These are phyloP conservation scores for Idris sp. DNA, from an alignment of 1,140 invertebrate species.

Conservation along the genomic window DNA sequence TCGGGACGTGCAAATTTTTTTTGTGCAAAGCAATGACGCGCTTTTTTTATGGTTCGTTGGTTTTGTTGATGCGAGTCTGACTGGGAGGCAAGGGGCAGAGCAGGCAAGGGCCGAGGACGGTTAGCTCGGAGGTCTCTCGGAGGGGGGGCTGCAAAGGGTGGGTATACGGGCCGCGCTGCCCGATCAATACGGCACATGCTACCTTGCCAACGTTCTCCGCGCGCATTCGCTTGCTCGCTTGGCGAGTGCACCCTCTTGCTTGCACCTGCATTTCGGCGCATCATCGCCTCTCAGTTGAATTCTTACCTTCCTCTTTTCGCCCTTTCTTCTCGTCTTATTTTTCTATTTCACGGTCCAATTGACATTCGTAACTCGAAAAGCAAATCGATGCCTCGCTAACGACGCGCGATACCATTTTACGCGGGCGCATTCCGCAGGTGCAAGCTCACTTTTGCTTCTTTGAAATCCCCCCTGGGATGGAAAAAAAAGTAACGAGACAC, in stretches of 20 bases:
- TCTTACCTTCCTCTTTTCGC: not conserved
- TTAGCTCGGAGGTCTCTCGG: no score
- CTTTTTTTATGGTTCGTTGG: slow-evolving; percentile 43
- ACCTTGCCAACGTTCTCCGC: slow-evolving; percentile 59
- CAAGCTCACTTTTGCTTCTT: no score
- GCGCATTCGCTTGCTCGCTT: slow-evolving; percentile 30
- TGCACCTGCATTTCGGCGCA: no score
- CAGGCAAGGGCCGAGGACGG: slow-evolving; percentile 46
- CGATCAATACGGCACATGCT: slow-evolving; percentile 59
- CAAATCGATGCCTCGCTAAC: slow-evolving; percentile 39
- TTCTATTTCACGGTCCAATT: slow-evolving; percentile 40
- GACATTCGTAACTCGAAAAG: slow-evolving; percentile 37
- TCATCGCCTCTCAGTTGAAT: no score
- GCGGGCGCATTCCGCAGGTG: slow-evolving; percentile 16
- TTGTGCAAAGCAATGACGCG: slow-evolving; percentile 26
- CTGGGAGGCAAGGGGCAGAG: slow-evolving; percentile 45
- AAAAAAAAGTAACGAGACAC: no score
- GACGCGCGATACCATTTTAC: slow-evolving; percentile 20
- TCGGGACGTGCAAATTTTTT: no score
- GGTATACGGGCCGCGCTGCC: slow-evolving; percentile 53
- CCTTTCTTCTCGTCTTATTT: slow-evolving; percentile 18
- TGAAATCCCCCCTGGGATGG: no score
- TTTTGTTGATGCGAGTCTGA: slow-evolving; percentile 51
- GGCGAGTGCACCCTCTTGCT: no score
- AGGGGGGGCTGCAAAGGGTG: slow-evolving; percentile 37